A percentile compares a stretch with the other conserved stretches of the same genome.
phyloP scores from a whole-genome alignment of 1,140 invertebrate genomes.

The Lepeophtheirus salmonis region DNA sequence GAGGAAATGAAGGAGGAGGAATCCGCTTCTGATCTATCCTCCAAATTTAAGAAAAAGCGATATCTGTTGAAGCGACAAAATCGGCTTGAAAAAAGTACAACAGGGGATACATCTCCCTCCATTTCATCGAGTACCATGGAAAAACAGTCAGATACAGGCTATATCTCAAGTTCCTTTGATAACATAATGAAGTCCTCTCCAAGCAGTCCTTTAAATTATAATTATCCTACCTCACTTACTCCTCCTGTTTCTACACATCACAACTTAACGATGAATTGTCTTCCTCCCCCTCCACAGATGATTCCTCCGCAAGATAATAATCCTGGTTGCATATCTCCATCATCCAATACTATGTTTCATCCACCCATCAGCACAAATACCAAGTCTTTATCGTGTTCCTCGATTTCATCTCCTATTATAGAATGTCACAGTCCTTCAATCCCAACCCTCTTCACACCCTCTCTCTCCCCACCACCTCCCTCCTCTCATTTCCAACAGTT shows the following conservation, averaged over 20 bases:
- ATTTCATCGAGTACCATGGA: neutral
- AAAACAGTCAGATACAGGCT: neutral
- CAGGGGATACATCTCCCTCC: neutral
- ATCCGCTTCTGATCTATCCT: neutral
- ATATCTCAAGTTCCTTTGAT: neutral
- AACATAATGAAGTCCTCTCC: neutral
- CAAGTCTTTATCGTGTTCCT: too few species aligned
- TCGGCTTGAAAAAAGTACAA: conserved; percentile 7
- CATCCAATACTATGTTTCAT: too few species aligned
- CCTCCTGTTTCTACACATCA: neutral
- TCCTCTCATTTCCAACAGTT: too few species aligned
- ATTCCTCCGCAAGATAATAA: too few species aligned
- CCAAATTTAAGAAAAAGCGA: conserved; percentile 1
- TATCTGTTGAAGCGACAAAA: conserved; percentile 10
- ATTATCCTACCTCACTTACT: neutral
- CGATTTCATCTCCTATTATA: neutral
- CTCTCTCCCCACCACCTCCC: neutral
- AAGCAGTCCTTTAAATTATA: conserved; percentile 6
- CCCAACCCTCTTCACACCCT: neutral
- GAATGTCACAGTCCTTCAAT: neutral
- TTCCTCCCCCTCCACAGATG: neutral
- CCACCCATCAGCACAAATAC: too few species aligned
- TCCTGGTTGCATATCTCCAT: neutral
- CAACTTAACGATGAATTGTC: neutral
- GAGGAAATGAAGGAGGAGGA: neutral